Percentiles rank a stretch among this genome's conserved stretches.
Evolutionary conservation across 2,888 invertebrate genomes (phyloP).

Genomic region (Leptinotarsa haldemani): DNA sequence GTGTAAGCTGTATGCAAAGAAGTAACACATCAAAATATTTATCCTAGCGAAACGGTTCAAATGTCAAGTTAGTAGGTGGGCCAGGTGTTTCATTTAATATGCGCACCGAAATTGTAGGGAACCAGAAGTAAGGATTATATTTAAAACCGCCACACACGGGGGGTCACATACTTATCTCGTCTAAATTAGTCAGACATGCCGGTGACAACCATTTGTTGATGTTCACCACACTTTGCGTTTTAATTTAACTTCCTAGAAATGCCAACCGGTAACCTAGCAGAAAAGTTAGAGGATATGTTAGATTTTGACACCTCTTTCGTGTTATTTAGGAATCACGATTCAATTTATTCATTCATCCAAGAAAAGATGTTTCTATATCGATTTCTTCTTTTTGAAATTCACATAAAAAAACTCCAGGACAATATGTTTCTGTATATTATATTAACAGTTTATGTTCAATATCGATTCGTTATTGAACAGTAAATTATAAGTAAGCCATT

Average conservation of each 20-base stretch:
- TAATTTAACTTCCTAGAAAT: slow-evolving; percentile 2
- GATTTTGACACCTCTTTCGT: too few species aligned
- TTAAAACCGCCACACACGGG: slow-evolving; percentile 44
- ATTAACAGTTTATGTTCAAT: too few species aligned
- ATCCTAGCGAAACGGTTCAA: slow-evolving; percentile 28
- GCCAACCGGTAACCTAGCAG: not conserved
- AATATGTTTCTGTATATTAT: too few species aligned
- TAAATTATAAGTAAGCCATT: not conserved
- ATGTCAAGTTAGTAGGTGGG: slow-evolving; percentile 37
- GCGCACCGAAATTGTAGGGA: slow-evolving; percentile 30
- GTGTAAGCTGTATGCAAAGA: too few species aligned
- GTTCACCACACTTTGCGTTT: slow-evolving; percentile 27
- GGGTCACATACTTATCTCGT: slow-evolving; percentile 43
- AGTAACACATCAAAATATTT: slow-evolving; percentile 24
- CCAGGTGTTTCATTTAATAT: slow-evolving; percentile 41
- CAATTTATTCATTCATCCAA: too few species aligned
- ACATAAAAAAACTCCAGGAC: too few species aligned
- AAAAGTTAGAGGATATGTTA: too few species aligned
- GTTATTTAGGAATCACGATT: too few species aligned
- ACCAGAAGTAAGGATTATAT: slow-evolving; percentile 36
- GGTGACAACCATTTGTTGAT: slow-evolving; percentile 32
- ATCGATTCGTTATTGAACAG: too few species aligned
- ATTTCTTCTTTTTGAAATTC: too few species aligned
- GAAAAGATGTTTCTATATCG: too few species aligned
- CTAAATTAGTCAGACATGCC: slow-evolving; percentile 33